Percentiles rank a stretch among this genome's conserved stretches.
These are phyloP conservation scores for Eulacestoma nigropectus DNA, from an alignment of 2,113 vertebrate genomes.

Conservation along the genomic window DNA sequence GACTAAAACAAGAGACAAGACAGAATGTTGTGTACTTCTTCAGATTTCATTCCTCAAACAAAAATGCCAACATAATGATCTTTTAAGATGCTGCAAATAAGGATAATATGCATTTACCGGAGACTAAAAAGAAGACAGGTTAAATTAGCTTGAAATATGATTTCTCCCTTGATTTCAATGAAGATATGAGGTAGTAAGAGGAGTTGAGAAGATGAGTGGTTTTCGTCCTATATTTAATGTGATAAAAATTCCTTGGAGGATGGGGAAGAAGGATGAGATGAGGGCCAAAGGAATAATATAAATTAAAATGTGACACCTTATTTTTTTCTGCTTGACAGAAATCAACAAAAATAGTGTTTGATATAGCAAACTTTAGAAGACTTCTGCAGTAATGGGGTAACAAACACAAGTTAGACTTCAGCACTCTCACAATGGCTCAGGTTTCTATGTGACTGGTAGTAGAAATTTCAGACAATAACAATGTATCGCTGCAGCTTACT, in stretches of 20 bases:
- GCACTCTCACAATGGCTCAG: background rate
- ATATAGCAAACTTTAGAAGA: background rate
- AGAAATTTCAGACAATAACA: background rate
- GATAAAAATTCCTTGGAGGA: background rate
- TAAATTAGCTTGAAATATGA: background rate
- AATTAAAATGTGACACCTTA: background rate
- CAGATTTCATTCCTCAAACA: background rate
- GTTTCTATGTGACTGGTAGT: background rate
- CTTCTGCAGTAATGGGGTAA: background rate
- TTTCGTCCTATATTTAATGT: background rate
- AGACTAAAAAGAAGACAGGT: background rate
- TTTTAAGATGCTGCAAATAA: background rate
- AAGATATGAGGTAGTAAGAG: background rate
- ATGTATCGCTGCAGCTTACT: background rate
- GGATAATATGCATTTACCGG: background rate
- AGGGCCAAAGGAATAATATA: background rate
- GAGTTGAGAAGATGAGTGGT: background rate
- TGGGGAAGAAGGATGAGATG: rapidly evolving
- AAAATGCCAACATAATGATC: background rate
- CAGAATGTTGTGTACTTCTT: background rate
- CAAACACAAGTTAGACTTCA: background rate
- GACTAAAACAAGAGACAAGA: background rate
- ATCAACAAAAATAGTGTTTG: background rate
- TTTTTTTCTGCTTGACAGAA: background rate
- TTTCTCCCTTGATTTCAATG: background rate